Conservation (phyloP, 2,113 vertebrate genomes). For the Grantiella picta region DNA sequence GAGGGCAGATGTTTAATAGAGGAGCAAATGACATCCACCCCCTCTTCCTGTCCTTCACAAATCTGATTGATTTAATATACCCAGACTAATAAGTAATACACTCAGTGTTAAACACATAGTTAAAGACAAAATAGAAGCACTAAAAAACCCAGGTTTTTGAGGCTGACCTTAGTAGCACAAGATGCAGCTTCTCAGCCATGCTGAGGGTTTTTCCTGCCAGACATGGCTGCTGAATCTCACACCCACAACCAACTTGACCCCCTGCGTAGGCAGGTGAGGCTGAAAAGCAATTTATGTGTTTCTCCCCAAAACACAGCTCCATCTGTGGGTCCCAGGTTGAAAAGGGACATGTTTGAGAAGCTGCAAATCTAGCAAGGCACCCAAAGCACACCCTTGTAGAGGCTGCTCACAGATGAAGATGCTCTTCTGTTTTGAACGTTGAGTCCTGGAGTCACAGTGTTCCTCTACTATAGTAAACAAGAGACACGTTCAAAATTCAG, state of each 20-base stretch:
- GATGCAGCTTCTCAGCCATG: background rate
- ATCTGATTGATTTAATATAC: background rate
- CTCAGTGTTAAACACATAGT: background rate
- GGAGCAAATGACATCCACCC: background rate
- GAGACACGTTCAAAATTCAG: background rate
- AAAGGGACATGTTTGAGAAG: background rate
- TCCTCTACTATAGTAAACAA: background rate
- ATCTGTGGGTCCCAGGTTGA: background rate
- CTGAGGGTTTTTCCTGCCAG: background rate
- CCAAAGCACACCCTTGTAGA: rapidly evolving
- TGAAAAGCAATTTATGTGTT: background rate
- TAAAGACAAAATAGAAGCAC: background rate
- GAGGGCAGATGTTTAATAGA: background rate
- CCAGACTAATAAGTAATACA: background rate
- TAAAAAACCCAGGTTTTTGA: background rate
- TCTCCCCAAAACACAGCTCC: background rate
- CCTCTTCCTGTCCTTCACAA: background rate
- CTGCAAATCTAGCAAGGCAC: background rate
- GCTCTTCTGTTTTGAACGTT: background rate
- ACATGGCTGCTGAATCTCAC: rapidly evolving
- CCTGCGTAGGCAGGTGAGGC: rapidly evolving
- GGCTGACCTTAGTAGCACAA: background rate
- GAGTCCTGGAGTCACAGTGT: background rate
- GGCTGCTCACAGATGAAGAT: background rate
- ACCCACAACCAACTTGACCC: background rate